Base-by-base conservation (phyloP, 1,140 invertebrate species). In the Gryon sp. region DNA sequence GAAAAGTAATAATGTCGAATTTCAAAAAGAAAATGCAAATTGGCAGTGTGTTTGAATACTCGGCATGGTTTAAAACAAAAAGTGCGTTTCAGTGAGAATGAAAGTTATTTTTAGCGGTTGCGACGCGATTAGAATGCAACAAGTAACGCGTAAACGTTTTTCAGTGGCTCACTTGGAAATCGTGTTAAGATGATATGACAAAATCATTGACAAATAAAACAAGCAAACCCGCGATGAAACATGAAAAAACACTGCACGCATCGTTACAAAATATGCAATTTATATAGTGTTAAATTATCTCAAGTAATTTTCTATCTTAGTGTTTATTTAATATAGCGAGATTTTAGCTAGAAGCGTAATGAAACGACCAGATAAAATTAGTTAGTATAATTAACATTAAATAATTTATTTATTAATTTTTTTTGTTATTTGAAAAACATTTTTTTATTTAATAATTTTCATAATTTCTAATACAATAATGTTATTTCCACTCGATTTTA, bases 41-140 rank as follows among this genome's bases (percentile, higher is more conserved):
- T 24, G 2, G 14, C 20, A 3, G 14, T 16, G n/a, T 46, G 2
- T 1, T 41, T 18, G 5, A 43, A 12, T 8, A 36, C 32, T 12
- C 26, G 50, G 53, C 41, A 45, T 20, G 36, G 12, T 5, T 75
- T 52, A 28, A 59, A 53, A 76, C 65, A 63, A 72, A 78, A 76
- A 72, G 76, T 40, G 50, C 38, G 60, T 57, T 41, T 59, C 40
- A 57, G 50, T 34, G 75, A 75, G 70, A 80, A 78, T 60, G 70
- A 79, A 76, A 81, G 84, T 82, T 85, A 86, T 86, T 85, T 75
- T 85, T 73, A 80, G 80, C 79, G 45, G 63, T 68, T 78, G 45
- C 78, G 80, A 79, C 76, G 83, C 83, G 80, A 85, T 84, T 83
- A 85, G 79, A 85, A 84, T 84, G 84, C 84, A 84, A 83, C 83